Evolutionary conservation across 2,888 invertebrate species (phyloP).

Genomic region (Neocrepidodera transversa): DNA sequence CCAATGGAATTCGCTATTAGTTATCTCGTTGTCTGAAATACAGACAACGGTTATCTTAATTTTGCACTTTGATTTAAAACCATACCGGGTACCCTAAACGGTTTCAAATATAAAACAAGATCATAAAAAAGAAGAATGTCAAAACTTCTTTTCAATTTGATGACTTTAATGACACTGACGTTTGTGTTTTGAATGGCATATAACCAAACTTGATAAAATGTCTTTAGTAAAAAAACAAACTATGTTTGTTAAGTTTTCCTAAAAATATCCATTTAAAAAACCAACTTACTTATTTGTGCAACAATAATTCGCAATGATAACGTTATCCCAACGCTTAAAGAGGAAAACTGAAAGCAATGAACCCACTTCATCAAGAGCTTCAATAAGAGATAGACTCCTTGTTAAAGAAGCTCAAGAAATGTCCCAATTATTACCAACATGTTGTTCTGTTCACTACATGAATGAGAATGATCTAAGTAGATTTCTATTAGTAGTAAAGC

Average conservation of each 20-base stretch:
- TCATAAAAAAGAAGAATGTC: too few relatives aligned
- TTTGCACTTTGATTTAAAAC: too few relatives aligned
- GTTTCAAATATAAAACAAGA: too few relatives aligned
- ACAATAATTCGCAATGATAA: conserved; percentile 66
- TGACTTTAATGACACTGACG: conserved; percentile 1
- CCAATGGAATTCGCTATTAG: too few relatives aligned
- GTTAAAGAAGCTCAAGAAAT: conserved; percentile 87
- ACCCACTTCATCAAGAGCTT: conserved; percentile 64
- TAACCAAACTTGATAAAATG: conserved; percentile 22
- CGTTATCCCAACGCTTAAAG: conserved; percentile 75
- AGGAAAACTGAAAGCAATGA: conserved; percentile 65
- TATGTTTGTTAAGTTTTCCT: conserved; percentile 10
- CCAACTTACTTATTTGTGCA: conserved; percentile 9
- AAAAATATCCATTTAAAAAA: neutral
- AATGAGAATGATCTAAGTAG: conserved; percentile 84
- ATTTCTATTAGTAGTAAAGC: conserved; percentile 78
- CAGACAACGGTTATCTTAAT: too few relatives aligned
- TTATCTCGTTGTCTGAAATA: too few relatives aligned
- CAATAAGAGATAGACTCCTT: conserved; percentile 79
- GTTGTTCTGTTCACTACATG: conserved; percentile 81
- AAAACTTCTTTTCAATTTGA: too few relatives aligned
- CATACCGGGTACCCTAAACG: too few relatives aligned
- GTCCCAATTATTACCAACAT: conserved; percentile 81
- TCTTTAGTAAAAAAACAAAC: conserved; percentile 15
- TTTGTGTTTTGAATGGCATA: conserved; percentile 6